Evolutionary conservation across 2,113 vertebrate species (phyloP).

Genomic region (Telmatochromis bifrenatus): DNA sequence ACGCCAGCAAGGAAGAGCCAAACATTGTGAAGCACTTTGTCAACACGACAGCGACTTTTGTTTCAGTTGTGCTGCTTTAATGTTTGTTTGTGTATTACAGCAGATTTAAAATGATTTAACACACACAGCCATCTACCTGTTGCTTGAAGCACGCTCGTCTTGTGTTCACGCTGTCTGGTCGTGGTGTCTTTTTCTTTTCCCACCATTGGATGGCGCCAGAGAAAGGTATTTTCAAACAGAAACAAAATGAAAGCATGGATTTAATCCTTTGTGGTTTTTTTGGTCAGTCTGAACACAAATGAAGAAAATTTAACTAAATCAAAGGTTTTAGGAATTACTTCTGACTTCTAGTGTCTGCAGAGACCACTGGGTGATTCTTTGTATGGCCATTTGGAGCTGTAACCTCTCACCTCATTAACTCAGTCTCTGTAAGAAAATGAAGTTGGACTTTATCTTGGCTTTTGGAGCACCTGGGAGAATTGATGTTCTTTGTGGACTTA

Average conservation of each 20-base stretch:
- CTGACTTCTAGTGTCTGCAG: background rate
- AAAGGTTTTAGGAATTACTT: background rate
- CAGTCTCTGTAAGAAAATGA: conserved; percentile 5
- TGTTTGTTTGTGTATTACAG: background rate
- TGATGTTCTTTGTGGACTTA: background rate
- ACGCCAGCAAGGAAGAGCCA: background rate
- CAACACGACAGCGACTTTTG: background rate
- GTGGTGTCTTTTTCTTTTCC: background rate
- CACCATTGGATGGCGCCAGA: background rate
- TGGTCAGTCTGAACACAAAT: background rate
- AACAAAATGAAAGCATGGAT: background rate
- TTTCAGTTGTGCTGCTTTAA: background rate
- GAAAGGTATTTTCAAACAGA: background rate
- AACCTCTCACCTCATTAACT: conserved; percentile 19
- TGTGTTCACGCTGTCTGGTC: background rate
- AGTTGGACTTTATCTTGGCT: conserved; percentile 3
- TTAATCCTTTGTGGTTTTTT: fast-evolving
- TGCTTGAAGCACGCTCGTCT: background rate
- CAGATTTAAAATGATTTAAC: background rate
- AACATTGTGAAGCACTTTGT: background rate
- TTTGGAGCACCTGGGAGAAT: background rate
- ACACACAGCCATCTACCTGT: background rate
- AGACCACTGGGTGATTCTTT: background rate
- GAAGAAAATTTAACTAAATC: background rate
- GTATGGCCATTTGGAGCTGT: background rate